Evolutionary conservation across 2,888 invertebrate species (phyloP).

Genomic region (Criorhina ranunculi): DNA sequence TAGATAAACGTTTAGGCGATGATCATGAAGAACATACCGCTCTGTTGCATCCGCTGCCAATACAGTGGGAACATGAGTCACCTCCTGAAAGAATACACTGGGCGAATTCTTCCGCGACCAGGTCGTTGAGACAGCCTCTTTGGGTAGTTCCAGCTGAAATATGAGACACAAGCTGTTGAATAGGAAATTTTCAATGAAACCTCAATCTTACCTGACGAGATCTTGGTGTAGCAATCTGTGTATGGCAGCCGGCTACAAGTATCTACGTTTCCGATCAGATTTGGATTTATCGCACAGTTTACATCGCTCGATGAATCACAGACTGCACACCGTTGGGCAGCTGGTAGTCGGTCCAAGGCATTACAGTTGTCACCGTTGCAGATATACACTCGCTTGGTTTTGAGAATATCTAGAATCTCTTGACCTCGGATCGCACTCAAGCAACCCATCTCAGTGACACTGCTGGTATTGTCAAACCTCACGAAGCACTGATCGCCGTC

Average conservation of each 20-base stretch:
- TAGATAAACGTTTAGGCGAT: not conserved
- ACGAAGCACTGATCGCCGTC: constrained; percentile 80
- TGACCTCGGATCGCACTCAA: constrained; percentile 81
- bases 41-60: constrained; percentile 80
- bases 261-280: constrained; percentile 75
- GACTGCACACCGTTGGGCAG: constrained; percentile 78
- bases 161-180: not conserved
- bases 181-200: not conserved
- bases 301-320: constrained; percentile 80
- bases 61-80: constrained; percentile 79
- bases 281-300: constrained; percentile 79
- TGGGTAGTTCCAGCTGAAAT: constrained; percentile 80
- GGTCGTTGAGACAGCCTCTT: constrained; percentile 80
- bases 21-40: constrained; percentile 77
- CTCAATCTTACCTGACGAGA: constrained; percentile 76
- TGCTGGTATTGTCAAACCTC: constrained; percentile 79
- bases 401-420: constrained; percentile 79
- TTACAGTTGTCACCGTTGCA: constrained; percentile 81
- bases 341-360: constrained; percentile 69
- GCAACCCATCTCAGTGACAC: constrained; percentile 80
- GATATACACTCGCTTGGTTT: constrained; percentile 80
- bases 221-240: constrained; percentile 79
- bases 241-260: constrained; percentile 80
- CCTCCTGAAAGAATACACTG: constrained; percentile 80
- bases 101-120: constrained; percentile 78